A percentile compares a stretch with the other conserved stretches of the same genome.
phyloP scores from a whole-genome alignment of 2,113 vertebrate species.

The Gallinago undulata region DNA sequence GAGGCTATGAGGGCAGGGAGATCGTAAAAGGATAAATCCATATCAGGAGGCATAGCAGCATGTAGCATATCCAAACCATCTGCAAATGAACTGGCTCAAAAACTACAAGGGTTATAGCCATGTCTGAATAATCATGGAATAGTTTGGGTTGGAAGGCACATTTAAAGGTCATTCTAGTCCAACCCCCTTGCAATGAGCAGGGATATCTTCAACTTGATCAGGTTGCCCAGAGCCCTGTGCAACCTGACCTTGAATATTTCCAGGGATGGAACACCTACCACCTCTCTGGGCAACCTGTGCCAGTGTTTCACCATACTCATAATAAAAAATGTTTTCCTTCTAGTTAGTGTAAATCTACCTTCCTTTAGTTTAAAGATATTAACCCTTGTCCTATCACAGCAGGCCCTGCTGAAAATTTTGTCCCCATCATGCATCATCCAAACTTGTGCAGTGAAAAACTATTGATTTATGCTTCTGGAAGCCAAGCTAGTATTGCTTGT shows the following conservation, averaged over 20 bases:
- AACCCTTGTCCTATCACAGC: not conserved
- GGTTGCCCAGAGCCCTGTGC: not conserved
- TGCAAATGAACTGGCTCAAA: conserved; percentile 4
- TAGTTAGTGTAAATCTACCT: not conserved
- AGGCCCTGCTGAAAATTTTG: not conserved
- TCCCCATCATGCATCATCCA: not conserved
- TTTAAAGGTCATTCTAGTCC: not conserved
- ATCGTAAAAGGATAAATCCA: conserved; percentile 19
- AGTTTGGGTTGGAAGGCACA: not conserved
- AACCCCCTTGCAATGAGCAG: not conserved
- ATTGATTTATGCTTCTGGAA: conserved; percentile 18
- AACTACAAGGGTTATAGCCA: not conserved
- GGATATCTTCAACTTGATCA: not conserved
- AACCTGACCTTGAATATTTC: not conserved
- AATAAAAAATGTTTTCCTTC: not conserved
- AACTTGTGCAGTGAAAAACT: not conserved
- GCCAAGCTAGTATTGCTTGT: not conserved
- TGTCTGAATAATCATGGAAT: not conserved
- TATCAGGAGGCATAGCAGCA: not conserved
- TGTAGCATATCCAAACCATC: not conserved
- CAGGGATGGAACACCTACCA: not conserved
- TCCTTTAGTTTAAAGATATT: not conserved
- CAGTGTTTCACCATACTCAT: not conserved
- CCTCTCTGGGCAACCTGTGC: not conserved
- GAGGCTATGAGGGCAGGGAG: not conserved